Base-by-base conservation (phyloP, 2,113 vertebrate species). In the Plestiodon gilberti region DNA sequence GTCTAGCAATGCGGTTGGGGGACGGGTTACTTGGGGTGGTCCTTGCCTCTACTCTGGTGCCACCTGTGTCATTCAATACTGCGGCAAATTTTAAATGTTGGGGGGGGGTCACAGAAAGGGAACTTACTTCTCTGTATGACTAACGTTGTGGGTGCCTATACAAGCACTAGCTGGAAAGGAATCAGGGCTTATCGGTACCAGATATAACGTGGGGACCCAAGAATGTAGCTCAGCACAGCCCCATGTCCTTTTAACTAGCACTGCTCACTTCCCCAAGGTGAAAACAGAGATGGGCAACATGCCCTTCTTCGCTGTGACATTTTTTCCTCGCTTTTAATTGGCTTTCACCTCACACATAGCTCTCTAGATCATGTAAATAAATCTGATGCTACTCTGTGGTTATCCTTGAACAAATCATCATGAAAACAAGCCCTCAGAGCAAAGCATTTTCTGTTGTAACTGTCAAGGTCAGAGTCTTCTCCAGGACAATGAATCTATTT, bases 331-430 rank as follows among this genome's bases (percentile, higher is more conserved):
- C 6, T 43, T 61, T 61, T 17, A 38, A 38, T 79, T 48, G 65
- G 76, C 65, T 85, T 78, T 64, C 57, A 22, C 33, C n/a, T 85
- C 75, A 57, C 62, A 85, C 28, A 38, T 38, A 69, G 62, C 35
- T 59, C 35, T 59, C 25, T 78, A 23, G 11, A 61, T 61, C 65
- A 71, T 40, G 28, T 73, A 79, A 79, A 79, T 79, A 79, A 78
- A 79, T 78, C 35, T 61, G 76, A 85, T 79, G 76, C 52, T 43
- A 38, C 30, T 28, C 43, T 85, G 43, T 69, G 17, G 55, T 61
- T 79, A 79, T 70, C 84, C 77, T 86, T 86, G 84, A 86, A 70
- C 52, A 67, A 78, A 70, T 69, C 17, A 67, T 85, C 76, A 33
- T 61, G 38, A 18, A 61, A 86, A 79, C 65, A 78, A 86, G 76